These are phyloP conservation scores for Melanchra persicariae DNA, from an alignment of 2,888 invertebrate species.

Conservation along the genomic window DNA sequence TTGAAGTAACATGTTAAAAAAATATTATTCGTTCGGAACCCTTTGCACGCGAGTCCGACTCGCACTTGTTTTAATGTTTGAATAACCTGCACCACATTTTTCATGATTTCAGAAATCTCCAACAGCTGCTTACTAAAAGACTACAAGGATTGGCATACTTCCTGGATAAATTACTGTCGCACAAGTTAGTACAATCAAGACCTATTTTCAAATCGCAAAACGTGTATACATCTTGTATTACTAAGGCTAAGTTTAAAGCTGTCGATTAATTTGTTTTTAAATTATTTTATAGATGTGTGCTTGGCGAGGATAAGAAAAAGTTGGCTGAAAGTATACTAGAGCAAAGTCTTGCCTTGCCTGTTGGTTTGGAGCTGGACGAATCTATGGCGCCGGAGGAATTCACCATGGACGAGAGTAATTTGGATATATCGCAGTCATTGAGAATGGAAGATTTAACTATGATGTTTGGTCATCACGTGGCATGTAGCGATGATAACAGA, in stretches of 20 bases:
- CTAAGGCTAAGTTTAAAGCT: neutral
- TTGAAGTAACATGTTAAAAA: too few species aligned
- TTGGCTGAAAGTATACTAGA: conserved; percentile 88
- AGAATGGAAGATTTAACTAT: conserved; percentile 86
- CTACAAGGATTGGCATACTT: conserved; percentile 93
- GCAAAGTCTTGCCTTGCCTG: conserved; percentile 87
- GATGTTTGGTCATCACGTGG: conserved; percentile 87
- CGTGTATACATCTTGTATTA: neutral
- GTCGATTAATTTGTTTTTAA: neutral
- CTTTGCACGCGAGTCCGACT: too few species aligned
- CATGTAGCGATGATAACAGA: conserved; percentile 78
- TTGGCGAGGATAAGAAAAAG: conserved; percentile 88
- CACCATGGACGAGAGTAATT: conserved; percentile 85
- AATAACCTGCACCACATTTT: conserved; percentile 7
- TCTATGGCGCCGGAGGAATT: conserved; percentile 87
- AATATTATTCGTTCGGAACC: too few species aligned
- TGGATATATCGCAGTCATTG: conserved; percentile 85
- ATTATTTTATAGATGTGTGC: conserved; percentile 81
- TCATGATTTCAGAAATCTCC: conserved; percentile 83
- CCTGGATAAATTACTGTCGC: conserved; percentile 91
- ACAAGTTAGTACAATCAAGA: conserved; percentile 84
- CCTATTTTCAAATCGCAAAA: neutral
- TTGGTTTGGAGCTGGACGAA: conserved; percentile 87
- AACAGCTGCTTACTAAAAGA: conserved; percentile 90
- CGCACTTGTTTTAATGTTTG: conserved; percentile 2